Base-by-base conservation (phyloP, 2,797 vertebrate genomes). In the Halcyon badia region DNA sequence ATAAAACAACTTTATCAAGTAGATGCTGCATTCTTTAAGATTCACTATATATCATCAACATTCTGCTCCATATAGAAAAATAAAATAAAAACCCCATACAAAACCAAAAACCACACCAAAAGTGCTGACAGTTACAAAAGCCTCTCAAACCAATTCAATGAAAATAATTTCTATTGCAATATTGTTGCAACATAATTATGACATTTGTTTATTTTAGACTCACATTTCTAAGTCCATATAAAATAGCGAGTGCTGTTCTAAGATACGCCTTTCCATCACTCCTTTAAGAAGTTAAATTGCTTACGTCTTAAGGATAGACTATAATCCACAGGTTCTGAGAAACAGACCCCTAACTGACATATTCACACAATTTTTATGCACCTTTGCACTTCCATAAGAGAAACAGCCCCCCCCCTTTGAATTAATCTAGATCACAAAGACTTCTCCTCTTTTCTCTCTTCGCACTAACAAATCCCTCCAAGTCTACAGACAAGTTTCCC, bases 381-480 rank as follows among this genome's bases (percentile, higher is more conserved):
- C 20, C 41, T 96, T 81, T 92, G 86, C 90, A 95, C 83, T 78
- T 85, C 11, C 51, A 92, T 17, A 96, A 86, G 35, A 80, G 72
- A 94, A 96, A 88, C 24, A 82, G 64, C 72, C 37, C 51, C 56
- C 62, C 25, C 44, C 69, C 35, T 89, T 31, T 95, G 51, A 71
- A 91, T 71, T 30, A 46, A 80, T 78, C 92, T 85, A 94, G 54
- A 95, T 86, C 64, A 97, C 48, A 89, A 88, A 93, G 76, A 62
- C 84, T 80, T 91, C 96, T 97, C 88, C 79, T 78, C 72, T 95
- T 76, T 85, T 46, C 31, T 31, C 19, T 16, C 79, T 90, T 95
- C 84, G 82, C 37, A 42, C 57, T 94, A 91, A 95, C 79, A 97
- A 97, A 93, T 93, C 48, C 93, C 65, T 83, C 61, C 78, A 89